phyloP scores from a whole-genome alignment of 2,113 vertebrate species.

The Corythoichthys intestinalis region DNA sequence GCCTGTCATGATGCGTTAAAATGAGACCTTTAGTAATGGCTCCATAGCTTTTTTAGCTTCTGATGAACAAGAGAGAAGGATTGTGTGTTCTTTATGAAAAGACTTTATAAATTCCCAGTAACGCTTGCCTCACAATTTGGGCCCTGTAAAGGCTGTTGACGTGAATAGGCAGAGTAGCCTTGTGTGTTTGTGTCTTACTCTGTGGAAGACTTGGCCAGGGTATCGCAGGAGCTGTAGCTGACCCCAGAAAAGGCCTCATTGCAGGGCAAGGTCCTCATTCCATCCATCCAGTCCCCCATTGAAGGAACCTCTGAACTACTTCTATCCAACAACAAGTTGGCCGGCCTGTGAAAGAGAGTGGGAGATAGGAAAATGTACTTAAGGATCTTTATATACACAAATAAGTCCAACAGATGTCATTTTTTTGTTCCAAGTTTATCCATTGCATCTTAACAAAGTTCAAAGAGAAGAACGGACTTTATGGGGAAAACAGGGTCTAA shows the following conservation, averaged over 20 bases:
- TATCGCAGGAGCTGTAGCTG: conserved; percentile 94
- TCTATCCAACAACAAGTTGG: conserved; percentile 91
- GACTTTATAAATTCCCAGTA: conserved; percentile 35
- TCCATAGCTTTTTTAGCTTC: conserved; percentile 47
- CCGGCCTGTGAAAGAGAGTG: conserved; percentile 72
- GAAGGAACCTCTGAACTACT: conserved; percentile 83
- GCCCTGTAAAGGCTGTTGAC: conserved; percentile 39
- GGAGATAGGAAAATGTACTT: conserved; percentile 5
- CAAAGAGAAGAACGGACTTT: neutral
- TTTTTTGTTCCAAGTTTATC: neutral
- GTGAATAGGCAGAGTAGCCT: conserved; percentile 37
- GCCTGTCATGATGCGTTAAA: conserved; percentile 55
- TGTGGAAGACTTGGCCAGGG: conserved; percentile 92
- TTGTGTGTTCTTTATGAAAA: conserved; percentile 29
- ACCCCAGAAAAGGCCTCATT: conserved; percentile 93
- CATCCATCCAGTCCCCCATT: conserved; percentile 91
- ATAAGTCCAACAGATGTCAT: neutral
- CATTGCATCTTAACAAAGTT: neutral
- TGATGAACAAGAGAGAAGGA: conserved; percentile 21
- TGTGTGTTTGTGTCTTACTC: conserved; percentile 79
- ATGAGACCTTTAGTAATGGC: conserved; percentile 46
- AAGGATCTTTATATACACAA: neutral
- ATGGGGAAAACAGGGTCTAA: neutral
- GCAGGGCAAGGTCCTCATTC: conserved; percentile 86
- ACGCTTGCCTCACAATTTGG: conserved; percentile 24